Evolutionary conservation across 2,113 vertebrate species (phyloP).

Genomic region (Jaculus jaculus): DNA sequence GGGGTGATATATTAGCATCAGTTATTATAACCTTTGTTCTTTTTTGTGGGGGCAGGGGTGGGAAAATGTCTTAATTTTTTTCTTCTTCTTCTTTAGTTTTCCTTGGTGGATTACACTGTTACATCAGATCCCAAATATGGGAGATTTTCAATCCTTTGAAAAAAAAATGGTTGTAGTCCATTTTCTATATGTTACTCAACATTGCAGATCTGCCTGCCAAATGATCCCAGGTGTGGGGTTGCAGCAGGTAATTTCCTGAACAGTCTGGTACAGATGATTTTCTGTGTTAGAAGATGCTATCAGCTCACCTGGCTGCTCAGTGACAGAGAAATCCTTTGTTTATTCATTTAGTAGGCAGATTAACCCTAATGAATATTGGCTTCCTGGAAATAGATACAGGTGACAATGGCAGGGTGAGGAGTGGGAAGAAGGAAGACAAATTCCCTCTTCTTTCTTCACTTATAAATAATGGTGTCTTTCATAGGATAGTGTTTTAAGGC

Average conservation of each 20-base stretch:
- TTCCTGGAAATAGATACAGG: slow-evolving; percentile 93
- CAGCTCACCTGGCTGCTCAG: slow-evolving; percentile 92
- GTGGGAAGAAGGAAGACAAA: slow-evolving; percentile 83
- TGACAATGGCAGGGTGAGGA: slow-evolving; percentile 86
- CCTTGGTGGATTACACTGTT: slow-evolving; percentile 10
- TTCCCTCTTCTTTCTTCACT: slow-evolving; percentile 97
- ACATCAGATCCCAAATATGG: slow-evolving; percentile 47
- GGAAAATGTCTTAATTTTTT: not conserved
- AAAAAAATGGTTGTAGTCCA: slow-evolving; percentile 73
- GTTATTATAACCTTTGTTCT: not conserved
- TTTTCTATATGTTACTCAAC: slow-evolving; percentile 78
- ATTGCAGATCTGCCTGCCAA: slow-evolving; percentile 81
- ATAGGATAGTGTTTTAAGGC: slow-evolving; percentile 90
- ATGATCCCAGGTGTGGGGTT: slow-evolving; percentile 91
- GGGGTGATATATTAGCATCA: not conserved
- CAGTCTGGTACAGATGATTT: slow-evolving; percentile 88
- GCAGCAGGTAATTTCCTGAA: slow-evolving; percentile 95
- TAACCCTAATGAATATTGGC: slow-evolving; percentile 91
- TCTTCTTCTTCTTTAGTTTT: not conserved
- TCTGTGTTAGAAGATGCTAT: slow-evolving; percentile 93
- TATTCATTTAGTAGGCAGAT: slow-evolving; percentile 95
- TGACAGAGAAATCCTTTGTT: slow-evolving; percentile 98
- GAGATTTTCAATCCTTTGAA: slow-evolving; percentile 68
- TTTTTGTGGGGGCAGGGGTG: not conserved
- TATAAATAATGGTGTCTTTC: slow-evolving; percentile 95